These are phyloP conservation scores for Melieria omissa DNA, from an alignment of 2,888 invertebrate genomes.

Conservation along the genomic window DNA sequence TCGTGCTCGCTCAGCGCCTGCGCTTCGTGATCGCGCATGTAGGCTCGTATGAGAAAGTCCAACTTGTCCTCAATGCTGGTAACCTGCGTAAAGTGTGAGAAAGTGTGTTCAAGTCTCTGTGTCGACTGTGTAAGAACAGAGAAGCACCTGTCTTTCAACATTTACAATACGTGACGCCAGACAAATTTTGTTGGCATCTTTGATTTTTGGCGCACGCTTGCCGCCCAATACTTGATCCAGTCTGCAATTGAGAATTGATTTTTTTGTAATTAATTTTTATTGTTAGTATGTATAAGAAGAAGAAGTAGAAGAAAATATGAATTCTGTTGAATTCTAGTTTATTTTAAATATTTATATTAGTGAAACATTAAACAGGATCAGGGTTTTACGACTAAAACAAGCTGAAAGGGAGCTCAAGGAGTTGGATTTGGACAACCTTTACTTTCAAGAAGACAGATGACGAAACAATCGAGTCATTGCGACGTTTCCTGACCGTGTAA, in stretches of 20 bases:
- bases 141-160: slow-evolving; percentile 19
- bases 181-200: slow-evolving; percentile 21
- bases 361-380: no score
- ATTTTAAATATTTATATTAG: no score
- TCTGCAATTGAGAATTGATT: background rate
- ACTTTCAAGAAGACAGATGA: no score
- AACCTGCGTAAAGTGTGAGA: background rate
- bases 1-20: no score
- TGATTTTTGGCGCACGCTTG: slow-evolving; percentile 27
- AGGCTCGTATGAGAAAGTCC: slow-evolving; percentile 22
- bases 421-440: no score
- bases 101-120: background rate
- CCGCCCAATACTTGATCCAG: slow-evolving; percentile 26
- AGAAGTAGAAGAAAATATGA: background rate
- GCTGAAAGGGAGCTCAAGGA: no score
- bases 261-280: background rate
- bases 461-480: no score
- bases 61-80: slow-evolving; percentile 21
- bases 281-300: background rate
- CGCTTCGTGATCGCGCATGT: slow-evolving; percentile 15
- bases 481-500: no score
- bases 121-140: no score
- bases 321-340: no score
- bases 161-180: slow-evolving; percentile 24
- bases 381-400: no score